Conservation (phyloP, 2,797 vertebrate genomes). For the Chromobotia macracanthus region DNA sequence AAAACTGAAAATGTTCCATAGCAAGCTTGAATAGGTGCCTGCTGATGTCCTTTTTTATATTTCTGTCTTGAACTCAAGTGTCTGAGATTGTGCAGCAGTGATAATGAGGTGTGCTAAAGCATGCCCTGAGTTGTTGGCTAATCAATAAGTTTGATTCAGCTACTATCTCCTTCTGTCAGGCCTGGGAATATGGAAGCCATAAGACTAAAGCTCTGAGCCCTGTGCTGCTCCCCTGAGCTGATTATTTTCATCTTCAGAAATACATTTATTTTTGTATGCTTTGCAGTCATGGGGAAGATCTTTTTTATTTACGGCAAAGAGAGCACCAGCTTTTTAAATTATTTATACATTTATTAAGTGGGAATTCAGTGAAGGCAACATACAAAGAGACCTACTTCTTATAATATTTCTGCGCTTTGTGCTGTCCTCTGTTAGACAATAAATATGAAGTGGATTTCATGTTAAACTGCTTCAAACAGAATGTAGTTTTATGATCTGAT, state of each 20-base stretch:
- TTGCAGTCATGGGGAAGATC: constrained; percentile 20
- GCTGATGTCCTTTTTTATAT: constrained; percentile 33
- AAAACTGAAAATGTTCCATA: constrained; percentile 1
- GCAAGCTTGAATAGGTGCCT: constrained; percentile 9
- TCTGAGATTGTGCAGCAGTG: constrained; percentile 41
- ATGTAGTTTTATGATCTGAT: constrained; percentile 44
- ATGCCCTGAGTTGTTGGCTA: constrained; percentile 38
- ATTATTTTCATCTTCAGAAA: constrained; percentile 73
- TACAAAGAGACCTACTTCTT: background rate
- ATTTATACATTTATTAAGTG: constrained; percentile 14
- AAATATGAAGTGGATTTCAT: background rate
- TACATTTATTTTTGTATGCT: constrained; percentile 72
- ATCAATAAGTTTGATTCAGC: constrained; percentile 48
- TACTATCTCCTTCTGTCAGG: constrained; percentile 38
- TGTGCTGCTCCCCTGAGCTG: constrained; percentile 50
- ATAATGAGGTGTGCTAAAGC: constrained; percentile 48
- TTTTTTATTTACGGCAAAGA: constrained; percentile 39
- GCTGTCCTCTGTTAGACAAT: background rate
- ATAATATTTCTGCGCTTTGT: background rate
- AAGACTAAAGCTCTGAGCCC: constrained; percentile 59
- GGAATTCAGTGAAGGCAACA: constrained; percentile 24
- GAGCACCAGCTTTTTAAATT: background rate
- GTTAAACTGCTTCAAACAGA: background rate
- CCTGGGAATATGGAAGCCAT: constrained; percentile 25
- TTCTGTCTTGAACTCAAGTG: constrained; percentile 42